These are phyloP conservation scores for Meandrina meandrites DNA, from an alignment of 92 coral and sea anemone genomes.

Conservation along the genomic window DNA sequence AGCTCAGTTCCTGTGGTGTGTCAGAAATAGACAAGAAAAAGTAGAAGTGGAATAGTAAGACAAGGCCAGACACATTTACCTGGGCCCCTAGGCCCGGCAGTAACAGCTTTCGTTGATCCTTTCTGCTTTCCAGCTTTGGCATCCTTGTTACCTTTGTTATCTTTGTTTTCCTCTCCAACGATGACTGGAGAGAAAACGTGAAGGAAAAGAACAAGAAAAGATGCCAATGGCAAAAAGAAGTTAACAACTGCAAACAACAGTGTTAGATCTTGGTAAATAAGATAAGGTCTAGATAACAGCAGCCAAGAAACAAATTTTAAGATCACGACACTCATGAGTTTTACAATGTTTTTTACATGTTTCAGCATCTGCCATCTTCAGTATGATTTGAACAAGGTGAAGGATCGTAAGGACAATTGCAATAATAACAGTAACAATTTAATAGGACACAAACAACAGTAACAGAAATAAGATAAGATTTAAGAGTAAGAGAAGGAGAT, in stretches of 20 bases:
- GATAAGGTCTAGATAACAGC: neutral
- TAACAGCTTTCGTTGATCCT: slow-evolving; percentile 3
- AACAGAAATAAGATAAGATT: neutral
- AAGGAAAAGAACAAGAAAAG: slow-evolving; percentile 26
- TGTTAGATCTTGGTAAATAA: neutral
- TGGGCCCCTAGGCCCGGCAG: slow-evolving; percentile 70
- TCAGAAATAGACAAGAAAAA: neutral
- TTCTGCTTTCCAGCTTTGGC: slow-evolving; percentile 31
- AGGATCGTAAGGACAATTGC: no score
- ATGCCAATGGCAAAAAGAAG: neutral
- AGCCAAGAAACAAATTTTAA: no score
- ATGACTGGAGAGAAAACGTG: slow-evolving; percentile 16
- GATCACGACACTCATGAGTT: no score
- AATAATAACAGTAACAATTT: no score
- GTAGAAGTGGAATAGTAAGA: neutral
- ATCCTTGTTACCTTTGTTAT: neutral
- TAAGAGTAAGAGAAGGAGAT: neutral
- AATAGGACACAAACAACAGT: no score
- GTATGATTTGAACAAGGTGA: no score
- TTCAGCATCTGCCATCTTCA: no score
- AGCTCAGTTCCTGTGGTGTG: neutral
- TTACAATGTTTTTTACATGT: no score
- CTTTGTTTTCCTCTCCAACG: slow-evolving; percentile 11
- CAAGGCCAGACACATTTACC: slow-evolving; percentile 32
- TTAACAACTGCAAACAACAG: neutral